These are phyloP conservation scores for Poeciliopsis occidentalis DNA, from an alignment of 2,113 vertebrate species.

Conservation along the genomic window DNA sequence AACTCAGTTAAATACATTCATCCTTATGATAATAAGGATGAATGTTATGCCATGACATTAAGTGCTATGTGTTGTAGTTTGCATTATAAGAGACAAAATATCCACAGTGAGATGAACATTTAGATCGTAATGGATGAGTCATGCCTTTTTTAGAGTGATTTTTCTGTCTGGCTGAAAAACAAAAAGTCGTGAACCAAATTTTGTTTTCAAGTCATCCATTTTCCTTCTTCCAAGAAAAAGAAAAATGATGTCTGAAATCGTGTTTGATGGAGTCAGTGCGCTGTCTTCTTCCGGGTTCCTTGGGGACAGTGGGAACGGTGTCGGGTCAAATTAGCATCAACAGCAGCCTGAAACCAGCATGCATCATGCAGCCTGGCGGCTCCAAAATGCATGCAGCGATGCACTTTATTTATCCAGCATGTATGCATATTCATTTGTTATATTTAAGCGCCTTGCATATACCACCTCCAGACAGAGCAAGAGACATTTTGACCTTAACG, in stretches of 20 bases:
- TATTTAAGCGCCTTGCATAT: slow-evolving; percentile 10
- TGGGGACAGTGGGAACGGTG: slow-evolving; percentile 36
- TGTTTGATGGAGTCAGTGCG: slow-evolving; percentile 35
- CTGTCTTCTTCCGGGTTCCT: slow-evolving; percentile 37
- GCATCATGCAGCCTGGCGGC: slow-evolving; percentile 19
- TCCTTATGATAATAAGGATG: no score
- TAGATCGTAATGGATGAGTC: no score
- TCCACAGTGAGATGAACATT: no score
- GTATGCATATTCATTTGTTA: neutral
- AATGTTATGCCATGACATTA: no score
- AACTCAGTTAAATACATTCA: no score
- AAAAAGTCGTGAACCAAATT: slow-evolving; percentile 22
- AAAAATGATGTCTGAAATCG: slow-evolving; percentile 33
- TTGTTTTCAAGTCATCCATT: slow-evolving; percentile 9
- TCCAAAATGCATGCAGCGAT: neutral
- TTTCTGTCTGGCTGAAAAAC: neutral
- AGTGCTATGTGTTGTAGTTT: no score
- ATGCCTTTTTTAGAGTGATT: neutral
- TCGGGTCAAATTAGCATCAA: slow-evolving; percentile 55
- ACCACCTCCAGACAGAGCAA: slow-evolving; percentile 5
- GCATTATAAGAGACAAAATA: no score
- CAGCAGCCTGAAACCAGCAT: slow-evolving; percentile 33
- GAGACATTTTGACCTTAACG: neutral
- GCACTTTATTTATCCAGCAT: neutral
- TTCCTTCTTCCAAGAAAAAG: slow-evolving; percentile 11